Conservation (phyloP, 1,140 invertebrate genomes). For the Aphis craccivora region DNA sequence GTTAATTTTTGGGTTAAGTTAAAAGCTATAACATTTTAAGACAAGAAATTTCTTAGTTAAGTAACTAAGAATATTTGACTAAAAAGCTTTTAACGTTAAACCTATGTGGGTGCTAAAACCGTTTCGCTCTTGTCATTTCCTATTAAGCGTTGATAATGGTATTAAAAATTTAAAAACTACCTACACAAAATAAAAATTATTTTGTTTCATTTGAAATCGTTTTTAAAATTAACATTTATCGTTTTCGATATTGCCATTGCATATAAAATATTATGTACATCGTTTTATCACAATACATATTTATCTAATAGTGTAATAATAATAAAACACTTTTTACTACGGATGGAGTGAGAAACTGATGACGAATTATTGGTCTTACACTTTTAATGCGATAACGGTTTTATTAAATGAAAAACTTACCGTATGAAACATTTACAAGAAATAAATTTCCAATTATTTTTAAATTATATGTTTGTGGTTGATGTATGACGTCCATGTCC, state of each 20-base stretch:
- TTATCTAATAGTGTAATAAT: background rate
- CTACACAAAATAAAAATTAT: background rate
- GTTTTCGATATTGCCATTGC: background rate
- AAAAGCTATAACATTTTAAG: constrained; percentile 42
- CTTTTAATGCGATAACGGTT: background rate
- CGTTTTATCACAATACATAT: background rate
- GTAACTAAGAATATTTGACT: constrained; percentile 12
- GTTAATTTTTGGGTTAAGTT: background rate
- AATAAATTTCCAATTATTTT: background rate
- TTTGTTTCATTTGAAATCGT: background rate
- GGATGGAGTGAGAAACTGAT: background rate
- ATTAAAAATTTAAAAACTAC: background rate
- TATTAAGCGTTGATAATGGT: background rate
- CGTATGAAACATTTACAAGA: background rate
- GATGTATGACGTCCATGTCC: background rate
- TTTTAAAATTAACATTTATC: background rate
- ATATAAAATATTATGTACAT: background rate
- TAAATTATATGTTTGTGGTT: background rate
- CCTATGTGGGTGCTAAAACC: background rate
- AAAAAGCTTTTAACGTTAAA: constrained; percentile 14
- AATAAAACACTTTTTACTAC: background rate
- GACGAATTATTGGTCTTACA: background rate
- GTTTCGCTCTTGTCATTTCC: background rate
- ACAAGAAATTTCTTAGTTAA: background rate
- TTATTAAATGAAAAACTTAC: background rate